These are phyloP conservation scores for Momotus momota DNA, from an alignment of 2,797 vertebrate genomes.

Conservation along the genomic window DNA sequence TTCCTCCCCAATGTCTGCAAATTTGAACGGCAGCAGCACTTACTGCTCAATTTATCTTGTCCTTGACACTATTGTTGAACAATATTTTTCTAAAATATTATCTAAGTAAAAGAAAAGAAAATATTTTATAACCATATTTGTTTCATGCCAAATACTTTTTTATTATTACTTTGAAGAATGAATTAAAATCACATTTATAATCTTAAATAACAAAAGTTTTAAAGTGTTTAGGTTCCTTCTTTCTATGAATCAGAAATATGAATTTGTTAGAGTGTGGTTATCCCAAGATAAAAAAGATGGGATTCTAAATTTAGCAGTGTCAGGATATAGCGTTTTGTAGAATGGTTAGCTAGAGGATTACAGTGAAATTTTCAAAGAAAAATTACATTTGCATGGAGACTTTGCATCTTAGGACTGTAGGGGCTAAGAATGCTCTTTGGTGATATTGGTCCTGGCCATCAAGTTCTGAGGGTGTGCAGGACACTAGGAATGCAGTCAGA, in stretches of 20 bases:
- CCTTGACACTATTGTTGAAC: neutral
- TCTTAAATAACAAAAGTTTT: neutral
- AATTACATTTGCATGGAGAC: fast-evolving
- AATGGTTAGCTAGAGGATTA: neutral
- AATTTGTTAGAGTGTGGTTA: neutral
- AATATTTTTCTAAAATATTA: neutral
- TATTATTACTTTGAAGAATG: neutral
- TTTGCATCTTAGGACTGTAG: neutral
- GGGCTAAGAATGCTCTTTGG: neutral
- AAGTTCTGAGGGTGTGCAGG: neutral
- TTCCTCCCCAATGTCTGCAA: neutral
- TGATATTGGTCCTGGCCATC: neutral
- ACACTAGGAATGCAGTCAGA: neutral
- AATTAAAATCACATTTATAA: neutral
- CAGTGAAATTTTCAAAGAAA: neutral
- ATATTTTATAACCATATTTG: neutral
- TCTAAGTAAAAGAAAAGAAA: neutral
- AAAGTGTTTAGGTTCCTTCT: neutral
- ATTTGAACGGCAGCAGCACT: neutral
- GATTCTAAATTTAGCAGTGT: neutral
- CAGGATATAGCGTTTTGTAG: neutral
- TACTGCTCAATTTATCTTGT: neutral
- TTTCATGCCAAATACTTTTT: neutral
- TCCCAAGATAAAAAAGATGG: neutral
- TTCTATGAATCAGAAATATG: neutral